Conservation (phyloP, 2,113 vertebrate species). For the Thymallus thymallus region DNA sequence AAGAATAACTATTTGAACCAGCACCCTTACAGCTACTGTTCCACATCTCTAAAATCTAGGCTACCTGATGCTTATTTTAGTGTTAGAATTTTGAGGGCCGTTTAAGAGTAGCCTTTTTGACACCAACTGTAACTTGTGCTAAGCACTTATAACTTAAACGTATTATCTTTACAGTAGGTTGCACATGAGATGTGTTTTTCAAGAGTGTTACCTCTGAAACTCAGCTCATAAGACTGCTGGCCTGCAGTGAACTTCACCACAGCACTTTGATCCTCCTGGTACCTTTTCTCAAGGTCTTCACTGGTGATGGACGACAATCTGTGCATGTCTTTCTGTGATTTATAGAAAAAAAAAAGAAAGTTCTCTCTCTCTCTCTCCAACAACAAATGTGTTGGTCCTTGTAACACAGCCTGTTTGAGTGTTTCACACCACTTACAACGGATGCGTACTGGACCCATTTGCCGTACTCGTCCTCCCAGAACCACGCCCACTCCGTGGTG, state of each 20-base stretch:
- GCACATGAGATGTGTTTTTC: not conserved
- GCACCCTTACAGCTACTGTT: too few relatives aligned
- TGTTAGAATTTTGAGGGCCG: not conserved
- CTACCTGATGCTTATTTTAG: too few relatives aligned
- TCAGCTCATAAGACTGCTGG: constrained; percentile 32
- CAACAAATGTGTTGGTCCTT: not conserved
- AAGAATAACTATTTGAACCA: too few relatives aligned
- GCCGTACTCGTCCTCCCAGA: constrained; percentile 47
- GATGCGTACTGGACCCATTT: constrained; percentile 48
- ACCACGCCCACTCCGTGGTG: constrained; percentile 58
- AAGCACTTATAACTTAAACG: not conserved
- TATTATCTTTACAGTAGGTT: not conserved
- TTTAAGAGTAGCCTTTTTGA: not conserved
- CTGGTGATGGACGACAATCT: constrained; percentile 29
- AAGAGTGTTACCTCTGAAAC: constrained; percentile 27
- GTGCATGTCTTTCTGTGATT: constrained; percentile 21
- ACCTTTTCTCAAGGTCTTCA: constrained; percentile 36
- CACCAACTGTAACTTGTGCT: not conserved
- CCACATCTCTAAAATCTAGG: too few relatives aligned
- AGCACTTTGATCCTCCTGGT: constrained; percentile 7
- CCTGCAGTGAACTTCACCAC: constrained; percentile 29
- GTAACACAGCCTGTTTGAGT: not conserved
- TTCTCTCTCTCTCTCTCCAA: not conserved
- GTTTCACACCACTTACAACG: constrained; percentile 18
- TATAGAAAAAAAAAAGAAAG: not conserved